Base-by-base conservation (phyloP, 2,113 vertebrate species). In the Carlito syrichta region DNA sequence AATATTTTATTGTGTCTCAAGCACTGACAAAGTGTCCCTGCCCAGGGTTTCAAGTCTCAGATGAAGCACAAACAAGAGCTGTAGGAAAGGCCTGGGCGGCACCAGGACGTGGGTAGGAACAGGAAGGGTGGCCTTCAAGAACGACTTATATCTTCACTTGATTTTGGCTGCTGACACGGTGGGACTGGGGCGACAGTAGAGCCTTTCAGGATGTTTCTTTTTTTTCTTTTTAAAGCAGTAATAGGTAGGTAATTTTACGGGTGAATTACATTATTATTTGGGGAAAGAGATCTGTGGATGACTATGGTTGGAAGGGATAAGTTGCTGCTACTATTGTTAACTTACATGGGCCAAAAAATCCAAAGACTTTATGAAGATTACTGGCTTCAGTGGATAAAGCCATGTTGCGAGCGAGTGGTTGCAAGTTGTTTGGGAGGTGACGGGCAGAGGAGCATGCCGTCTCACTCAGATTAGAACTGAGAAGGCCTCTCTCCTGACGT, bases 1-100 rank as follows among this genome's bases (percentile, higher is more conserved):
- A 83, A 63, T 83, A 83, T 89, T 96, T 91, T 48, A 71, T 69
- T 89, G 45, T 91, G 71, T 62, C 74, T 48, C 94, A 9, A 95
- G 20, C 62, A 17, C 2, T 40, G 74, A 92, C 85, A 66, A 66
- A 48, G 68, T 68, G 40, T 90, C 30, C 56, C n/a, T 85, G 81
- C 43, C 82, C 68, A 54, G 62, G 38, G 77, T 76, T 89, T 86
- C 35, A 32, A n/a, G 38, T 63, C 69, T 90, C 71, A 45, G 74
- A 90, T 89, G 63, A 92, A 85, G 86, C 48, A 66, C 40, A 93
- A 81, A 77, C 30, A 32, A 73, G 62, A 50, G 68, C 32, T 19
- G 62, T 54, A 63, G 76, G 87, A 92, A 95, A 40, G 84, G 54
- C 52, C 71, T 89, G 86, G 74, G 50, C 0, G 12, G 56, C 32